Evolutionary conservation across 1,140 invertebrate species (phyloP).

Genomic region (Heterodera carotae): DNA sequence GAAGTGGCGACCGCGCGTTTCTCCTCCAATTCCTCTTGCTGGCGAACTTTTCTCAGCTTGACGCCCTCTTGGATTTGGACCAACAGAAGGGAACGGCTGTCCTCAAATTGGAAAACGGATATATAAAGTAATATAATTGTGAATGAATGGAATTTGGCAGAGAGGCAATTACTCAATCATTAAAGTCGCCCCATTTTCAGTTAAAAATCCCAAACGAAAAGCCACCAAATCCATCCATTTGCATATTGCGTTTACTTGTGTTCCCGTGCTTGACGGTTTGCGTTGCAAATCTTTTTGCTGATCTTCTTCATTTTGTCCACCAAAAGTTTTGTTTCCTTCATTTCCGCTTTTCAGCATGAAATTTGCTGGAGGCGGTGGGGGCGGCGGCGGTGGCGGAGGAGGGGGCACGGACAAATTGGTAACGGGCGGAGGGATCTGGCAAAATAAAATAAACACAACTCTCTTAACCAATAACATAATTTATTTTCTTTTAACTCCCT

Average conservation of each 20-base stretch:
- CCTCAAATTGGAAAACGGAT: constrained; percentile 13
- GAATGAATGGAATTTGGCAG: no score
- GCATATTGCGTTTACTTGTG: neutral
- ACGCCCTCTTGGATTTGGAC: constrained; percentile 56
- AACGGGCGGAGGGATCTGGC: constrained; percentile 8
- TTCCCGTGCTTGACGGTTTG: constrained; percentile 21
- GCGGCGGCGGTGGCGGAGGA: constrained; percentile 15
- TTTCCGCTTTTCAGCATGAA: neutral
- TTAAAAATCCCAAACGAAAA: no score
- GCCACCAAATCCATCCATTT: no score
- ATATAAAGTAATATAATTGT: no score
- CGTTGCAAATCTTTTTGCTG: neutral
- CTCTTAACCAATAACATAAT: no score
- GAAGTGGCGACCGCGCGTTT: constrained; percentile 42
- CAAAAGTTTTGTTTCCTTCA: constrained; percentile 24
- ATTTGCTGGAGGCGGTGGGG: constrained; percentile 10
- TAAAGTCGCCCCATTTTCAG: no score
- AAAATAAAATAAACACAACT: neutral
- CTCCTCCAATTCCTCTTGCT: constrained; percentile 52
- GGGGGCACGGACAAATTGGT: neutral
- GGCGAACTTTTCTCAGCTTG: constrained; percentile 57
- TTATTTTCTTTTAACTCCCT: neutral
- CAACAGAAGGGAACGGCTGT: constrained; percentile 39
- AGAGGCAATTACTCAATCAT: no score
- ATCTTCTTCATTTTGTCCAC: constrained; percentile 1